Base-by-base conservation (phyloP, 2,113 vertebrate genomes). In the Pangasianodon gigas region DNA sequence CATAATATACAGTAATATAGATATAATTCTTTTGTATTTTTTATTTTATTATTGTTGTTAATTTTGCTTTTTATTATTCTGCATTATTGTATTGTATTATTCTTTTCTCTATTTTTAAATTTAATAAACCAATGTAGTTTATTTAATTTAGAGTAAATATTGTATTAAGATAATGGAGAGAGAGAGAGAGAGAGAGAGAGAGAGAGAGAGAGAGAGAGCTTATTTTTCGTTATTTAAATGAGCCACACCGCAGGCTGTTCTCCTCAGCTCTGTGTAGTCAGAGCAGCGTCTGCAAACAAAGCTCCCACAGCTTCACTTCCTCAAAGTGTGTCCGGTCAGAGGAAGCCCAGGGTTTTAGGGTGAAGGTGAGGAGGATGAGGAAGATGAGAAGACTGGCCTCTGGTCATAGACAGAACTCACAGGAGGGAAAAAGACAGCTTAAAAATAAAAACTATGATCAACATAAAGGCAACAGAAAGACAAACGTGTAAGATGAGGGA, bases 141-240 rank as follows among this genome's bases (percentile, higher is more conserved):
- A 56, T 56, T 56, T 56, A 18, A 56, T 19, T 18, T 16, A 56
- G 54, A 56, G 14, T 14, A 56, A 19, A 56, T 4, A 56, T 14
- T 56, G 54, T 56, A 37, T 56, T 56, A 56, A 0, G 54, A 56
- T 19, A 56, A 56, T 56, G 29, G 6, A 7, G 0, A 67, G 67
- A 37, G 67, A 71, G 67, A 71, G 67, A 75, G 37, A 48, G 75
- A 48, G 41, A 46, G 74, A 77, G 18, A 29, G 46, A 26, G 24
- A 13, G 77, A n/a, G 48, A 52, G 77, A 81, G 29, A 81, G 77
- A 52, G 13, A 52, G 48, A n/a, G 29, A 81, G 37, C 4, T 18
- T 29, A 26, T 14, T 48, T 69, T 91, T 86, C 29, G 13, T 90
- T 54, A 87, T 86, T 91, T 92, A 90, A 90, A 92, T 91, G 89